phyloP scores from a whole-genome alignment of 1,140 invertebrate genomes.

The Pseudomyrmex flavicornis region DNA sequence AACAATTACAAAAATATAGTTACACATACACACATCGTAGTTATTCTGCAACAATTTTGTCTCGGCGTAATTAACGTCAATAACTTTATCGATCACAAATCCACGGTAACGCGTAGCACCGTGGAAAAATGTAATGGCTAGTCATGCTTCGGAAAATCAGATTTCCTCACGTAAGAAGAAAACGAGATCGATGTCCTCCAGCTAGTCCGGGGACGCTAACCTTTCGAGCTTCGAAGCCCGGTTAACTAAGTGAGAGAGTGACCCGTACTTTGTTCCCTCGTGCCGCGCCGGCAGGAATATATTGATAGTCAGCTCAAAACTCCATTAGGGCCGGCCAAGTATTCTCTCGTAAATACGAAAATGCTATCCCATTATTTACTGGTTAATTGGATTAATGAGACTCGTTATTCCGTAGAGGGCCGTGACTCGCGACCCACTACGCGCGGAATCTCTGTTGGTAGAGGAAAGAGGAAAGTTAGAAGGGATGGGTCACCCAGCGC shows the following conservation, averaged over 20 bases:
- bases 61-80: too few relatives aligned
- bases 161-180: constrained; percentile 66
- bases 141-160: constrained; percentile 62
- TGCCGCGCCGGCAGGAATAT: constrained; percentile 82
- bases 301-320: constrained; percentile 86
- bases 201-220: constrained; percentile 60
- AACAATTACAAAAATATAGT: too few relatives aligned
- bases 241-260: constrained; percentile 84
- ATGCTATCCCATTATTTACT: constrained; percentile 86
- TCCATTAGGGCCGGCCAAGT: constrained; percentile 83
- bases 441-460: constrained; percentile 48
- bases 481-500: constrained; percentile 59
- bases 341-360: constrained; percentile 85
- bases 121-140: background rate
- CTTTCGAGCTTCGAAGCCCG: constrained; percentile 53
- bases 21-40: too few relatives aligned
- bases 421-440: constrained; percentile 78
- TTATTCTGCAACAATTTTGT: too few relatives aligned
- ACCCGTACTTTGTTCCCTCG: constrained; percentile 82
- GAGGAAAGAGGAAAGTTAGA: constrained; percentile 67
- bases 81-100: background rate
- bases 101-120: background rate
- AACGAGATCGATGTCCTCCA: constrained; percentile 77
- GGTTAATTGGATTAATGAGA: constrained; percentile 86
- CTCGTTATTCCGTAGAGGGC: constrained; percentile 84